These are phyloP conservation scores for Leuciscus idus DNA, from an alignment of 2,113 vertebrate species.

Conservation along the genomic window DNA sequence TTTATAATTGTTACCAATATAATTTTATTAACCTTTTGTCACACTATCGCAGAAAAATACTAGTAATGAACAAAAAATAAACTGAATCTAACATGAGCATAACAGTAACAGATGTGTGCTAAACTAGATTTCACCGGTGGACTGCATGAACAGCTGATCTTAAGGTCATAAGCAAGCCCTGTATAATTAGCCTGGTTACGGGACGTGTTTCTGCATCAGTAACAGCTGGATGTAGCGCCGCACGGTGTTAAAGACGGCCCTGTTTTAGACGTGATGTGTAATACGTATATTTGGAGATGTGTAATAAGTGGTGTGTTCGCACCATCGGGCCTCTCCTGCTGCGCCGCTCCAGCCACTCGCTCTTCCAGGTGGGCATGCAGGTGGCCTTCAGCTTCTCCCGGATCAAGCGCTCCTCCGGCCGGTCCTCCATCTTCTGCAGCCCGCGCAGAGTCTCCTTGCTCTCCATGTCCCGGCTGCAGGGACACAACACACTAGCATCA, in stretches of 20 bases:
- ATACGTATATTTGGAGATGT: too few relatives aligned
- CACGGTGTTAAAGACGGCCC: too few relatives aligned
- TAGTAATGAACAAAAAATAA: neutral
- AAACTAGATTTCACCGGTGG: too few relatives aligned
- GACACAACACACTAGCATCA: constrained; percentile 14
- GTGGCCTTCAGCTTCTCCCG: constrained; percentile 90
- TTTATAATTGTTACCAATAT: neutral
- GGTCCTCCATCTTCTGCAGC: constrained; percentile 91
- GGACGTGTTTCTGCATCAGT: too few relatives aligned
- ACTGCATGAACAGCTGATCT: too few relatives aligned
- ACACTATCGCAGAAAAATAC: neutral
- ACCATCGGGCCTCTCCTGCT: constrained; percentile 87
- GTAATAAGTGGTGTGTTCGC: neutral
- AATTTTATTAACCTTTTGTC: neutral
- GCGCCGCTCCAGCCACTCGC: constrained; percentile 88
- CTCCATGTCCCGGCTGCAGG: constrained; percentile 85
- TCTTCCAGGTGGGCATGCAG: constrained; percentile 93
- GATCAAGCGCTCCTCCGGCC: constrained; percentile 90
- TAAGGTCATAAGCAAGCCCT: too few relatives aligned
- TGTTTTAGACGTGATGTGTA: too few relatives aligned
- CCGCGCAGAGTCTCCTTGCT: constrained; percentile 86
- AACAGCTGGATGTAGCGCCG: too few relatives aligned
- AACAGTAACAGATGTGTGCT: too few relatives aligned
- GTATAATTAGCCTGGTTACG: too few relatives aligned
- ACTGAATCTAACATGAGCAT: neutral